A percentile compares a stretch with the other conserved stretches of the same genome.
Conservation (phyloP, 1,140 invertebrate genomes). For the Samia ricini region DNA sequence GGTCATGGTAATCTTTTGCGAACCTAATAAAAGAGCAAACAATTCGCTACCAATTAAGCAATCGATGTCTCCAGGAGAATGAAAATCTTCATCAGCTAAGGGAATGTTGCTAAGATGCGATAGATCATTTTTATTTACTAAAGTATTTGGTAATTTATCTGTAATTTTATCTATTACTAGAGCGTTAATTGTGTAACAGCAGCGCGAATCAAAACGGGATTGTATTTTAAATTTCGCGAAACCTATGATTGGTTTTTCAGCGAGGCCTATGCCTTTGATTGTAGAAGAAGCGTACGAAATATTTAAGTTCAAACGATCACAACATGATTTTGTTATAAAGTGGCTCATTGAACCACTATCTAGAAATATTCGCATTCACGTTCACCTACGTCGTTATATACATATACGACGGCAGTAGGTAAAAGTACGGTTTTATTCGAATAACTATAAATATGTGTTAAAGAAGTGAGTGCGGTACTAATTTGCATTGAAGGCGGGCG, state of each 20-base stretch:
- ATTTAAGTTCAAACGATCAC: no score
- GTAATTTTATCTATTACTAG: background rate
- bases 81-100: background rate
- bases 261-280: background rate
- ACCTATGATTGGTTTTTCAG: background rate
- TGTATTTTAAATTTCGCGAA: background rate
- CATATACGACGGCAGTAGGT: no score
- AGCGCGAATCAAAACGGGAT: constrained; percentile 1
- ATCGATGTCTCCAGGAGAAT: background rate
- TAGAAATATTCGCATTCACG: no score
- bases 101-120: background rate
- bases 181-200: background rate
- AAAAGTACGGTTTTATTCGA: no score
- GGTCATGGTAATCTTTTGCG: no score
- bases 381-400: no score
- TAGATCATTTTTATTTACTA: background rate
- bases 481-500: no score
- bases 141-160: background rate
- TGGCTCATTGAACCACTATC: no score
- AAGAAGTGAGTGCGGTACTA: no score
- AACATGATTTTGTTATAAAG: no score
- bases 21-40: background rate
- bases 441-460: no score
- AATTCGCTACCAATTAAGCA: background rate
- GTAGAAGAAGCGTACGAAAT: background rate